Percentiles rank a stretch among this genome's conserved stretches.
Evolutionary conservation across 1,140 invertebrate species (phyloP).

Genomic region (Palaemon carinicauda): DNA sequence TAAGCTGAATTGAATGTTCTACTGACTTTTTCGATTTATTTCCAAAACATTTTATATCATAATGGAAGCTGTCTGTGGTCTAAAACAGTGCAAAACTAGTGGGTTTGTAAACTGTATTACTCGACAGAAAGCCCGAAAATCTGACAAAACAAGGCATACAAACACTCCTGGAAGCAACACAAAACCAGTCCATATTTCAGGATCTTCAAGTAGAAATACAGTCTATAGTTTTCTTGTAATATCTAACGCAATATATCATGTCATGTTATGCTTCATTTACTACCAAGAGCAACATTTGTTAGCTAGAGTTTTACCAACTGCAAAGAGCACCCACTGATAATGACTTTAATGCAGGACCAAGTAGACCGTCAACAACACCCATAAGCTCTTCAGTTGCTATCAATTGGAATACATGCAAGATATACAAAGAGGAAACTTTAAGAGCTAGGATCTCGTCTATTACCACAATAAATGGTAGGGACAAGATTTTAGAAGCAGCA

Average conservation of each 20-base stretch:
- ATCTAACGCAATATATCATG: background rate
- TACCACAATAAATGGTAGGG: background rate
- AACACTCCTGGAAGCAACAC: constrained; percentile 20
- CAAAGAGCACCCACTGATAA: constrained; percentile 3
- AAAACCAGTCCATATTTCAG: background rate
- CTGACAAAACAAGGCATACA: background rate
- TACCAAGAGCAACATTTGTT: background rate
- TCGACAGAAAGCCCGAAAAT: too few relatives aligned
- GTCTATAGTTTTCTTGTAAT: constrained; percentile 11
- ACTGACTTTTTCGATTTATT: too few relatives aligned
- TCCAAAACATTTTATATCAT: background rate
- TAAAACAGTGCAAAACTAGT: background rate
- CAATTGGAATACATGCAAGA: constrained; percentile 12
- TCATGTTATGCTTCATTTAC: background rate
- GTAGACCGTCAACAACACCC: constrained; percentile 18
- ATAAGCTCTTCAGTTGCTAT: constrained; percentile 13
- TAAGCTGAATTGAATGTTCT: background rate
- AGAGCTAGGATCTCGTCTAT: constrained; percentile 12
- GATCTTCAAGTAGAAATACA: constrained; percentile 12
- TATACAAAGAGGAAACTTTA: background rate
- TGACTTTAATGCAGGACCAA: background rate
- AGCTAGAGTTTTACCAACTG: background rate
- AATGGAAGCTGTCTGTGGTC: background rate
- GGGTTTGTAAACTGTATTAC: too few relatives aligned
- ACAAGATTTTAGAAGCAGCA: constrained; percentile 2